Conservation (phyloP, 2,113 vertebrate genomes). For the Semicossyphus pulcher region DNA sequence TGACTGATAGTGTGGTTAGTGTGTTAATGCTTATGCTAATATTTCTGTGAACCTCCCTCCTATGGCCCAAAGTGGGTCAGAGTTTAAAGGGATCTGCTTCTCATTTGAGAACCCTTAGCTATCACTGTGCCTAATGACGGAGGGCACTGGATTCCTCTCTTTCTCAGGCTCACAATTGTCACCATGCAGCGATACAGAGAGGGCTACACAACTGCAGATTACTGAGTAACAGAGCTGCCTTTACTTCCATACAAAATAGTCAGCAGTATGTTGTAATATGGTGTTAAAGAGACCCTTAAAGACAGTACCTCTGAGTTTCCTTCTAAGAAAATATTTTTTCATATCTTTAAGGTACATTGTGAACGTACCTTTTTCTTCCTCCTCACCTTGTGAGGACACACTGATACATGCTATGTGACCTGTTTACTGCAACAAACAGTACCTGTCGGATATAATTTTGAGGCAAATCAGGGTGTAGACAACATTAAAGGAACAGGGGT, state of each 20-base stretch:
- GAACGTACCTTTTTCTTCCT: too few species aligned
- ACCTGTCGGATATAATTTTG: too few species aligned
- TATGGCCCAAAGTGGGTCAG: constrained; percentile 66
- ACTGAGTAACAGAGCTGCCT: constrained; percentile 13
- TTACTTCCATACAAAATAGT: constrained; percentile 21
- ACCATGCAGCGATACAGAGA: constrained; percentile 32
- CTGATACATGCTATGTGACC: too few species aligned
- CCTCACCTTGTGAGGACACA: too few species aligned
- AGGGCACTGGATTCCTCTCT: constrained; percentile 42
- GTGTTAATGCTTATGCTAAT: constrained; percentile 2
- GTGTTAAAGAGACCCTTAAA: background rate
- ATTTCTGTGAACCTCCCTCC: constrained; percentile 32
- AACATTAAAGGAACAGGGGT: too few species aligned
- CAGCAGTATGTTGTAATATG: constrained; percentile 17
- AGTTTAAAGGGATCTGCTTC: constrained; percentile 71
- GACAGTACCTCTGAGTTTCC: too few species aligned
- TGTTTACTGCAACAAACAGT: too few species aligned
- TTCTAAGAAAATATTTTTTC: too few species aligned
- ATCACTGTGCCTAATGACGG: constrained; percentile 63
- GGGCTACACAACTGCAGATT: constrained; percentile 16
- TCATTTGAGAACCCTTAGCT: constrained; percentile 53
- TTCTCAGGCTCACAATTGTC: constrained; percentile 45
- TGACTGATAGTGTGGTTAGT: constrained; percentile 9
- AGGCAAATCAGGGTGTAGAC: too few species aligned
- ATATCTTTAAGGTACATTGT: too few species aligned